Conservation (phyloP, 2,888 invertebrate genomes). For the Emesis castigata region DNA sequence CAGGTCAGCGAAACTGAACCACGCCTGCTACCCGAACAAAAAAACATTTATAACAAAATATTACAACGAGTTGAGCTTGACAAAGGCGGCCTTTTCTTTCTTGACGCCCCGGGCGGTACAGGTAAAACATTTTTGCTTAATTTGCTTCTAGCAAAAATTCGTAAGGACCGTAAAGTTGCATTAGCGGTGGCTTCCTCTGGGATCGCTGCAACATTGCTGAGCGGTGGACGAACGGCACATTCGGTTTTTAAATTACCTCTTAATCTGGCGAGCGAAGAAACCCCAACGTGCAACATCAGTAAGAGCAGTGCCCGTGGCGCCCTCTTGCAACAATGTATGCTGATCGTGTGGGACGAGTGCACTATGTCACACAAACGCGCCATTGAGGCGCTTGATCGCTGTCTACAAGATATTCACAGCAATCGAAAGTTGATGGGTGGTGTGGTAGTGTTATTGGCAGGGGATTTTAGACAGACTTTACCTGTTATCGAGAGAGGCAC, state of each 20-base stretch:
- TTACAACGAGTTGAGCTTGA: no score
- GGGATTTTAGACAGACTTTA: no score
- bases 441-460: no score
- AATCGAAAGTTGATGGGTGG: conserved; percentile 51
- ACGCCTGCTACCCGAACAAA: no score
- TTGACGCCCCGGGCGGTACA: no score
- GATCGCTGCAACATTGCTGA: no score
- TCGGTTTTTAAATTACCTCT: conserved; percentile 49
- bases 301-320: conserved; percentile 54
- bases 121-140: conserved; percentile 49
- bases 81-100: conserved; percentile 56
- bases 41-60: no score
- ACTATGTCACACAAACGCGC: conserved; percentile 58
- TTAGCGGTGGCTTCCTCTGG: conserved; percentile 29
- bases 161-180: conserved; percentile 51
- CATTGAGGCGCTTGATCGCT: no score
- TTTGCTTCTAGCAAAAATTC: conserved; percentile 41
- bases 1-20: no score
- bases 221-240: conserved; percentile 17
- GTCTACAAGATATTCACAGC: conserved; percentile 46
- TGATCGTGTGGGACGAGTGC: no score
- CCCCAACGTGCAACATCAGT: conserved; percentile 51
- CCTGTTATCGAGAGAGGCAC: conserved; percentile 47
- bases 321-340: conserved; percentile 46
- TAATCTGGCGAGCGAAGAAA: conserved; percentile 50